Evolutionary conservation across 2,888 invertebrate genomes (phyloP).

Genomic region (Miltochrista miniata): DNA sequence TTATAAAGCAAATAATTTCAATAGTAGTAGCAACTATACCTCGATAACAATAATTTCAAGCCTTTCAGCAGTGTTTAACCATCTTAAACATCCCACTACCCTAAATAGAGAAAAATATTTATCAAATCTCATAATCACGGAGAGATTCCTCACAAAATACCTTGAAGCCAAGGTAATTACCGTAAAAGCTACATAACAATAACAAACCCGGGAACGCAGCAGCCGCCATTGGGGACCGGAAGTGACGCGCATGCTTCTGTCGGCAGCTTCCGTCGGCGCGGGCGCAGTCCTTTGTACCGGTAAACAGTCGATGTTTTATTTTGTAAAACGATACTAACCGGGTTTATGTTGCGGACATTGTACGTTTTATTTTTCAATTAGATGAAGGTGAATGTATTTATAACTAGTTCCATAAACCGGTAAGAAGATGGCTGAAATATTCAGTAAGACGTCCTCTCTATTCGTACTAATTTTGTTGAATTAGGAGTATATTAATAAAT

Average conservation of each 20-base stretch:
- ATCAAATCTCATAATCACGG: background rate
- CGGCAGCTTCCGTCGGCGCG: constrained; percentile 26
- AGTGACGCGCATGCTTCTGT: constrained; percentile 36
- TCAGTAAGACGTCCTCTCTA: too few species aligned
- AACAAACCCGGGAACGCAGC: constrained; percentile 23
- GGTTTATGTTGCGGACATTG: background rate
- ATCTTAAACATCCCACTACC: background rate
- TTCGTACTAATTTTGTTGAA: too few species aligned
- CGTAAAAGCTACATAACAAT: constrained; percentile 21
- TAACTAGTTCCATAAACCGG: too few species aligned
- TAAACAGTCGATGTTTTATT: constrained; percentile 10
- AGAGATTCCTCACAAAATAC: constrained; percentile 9
- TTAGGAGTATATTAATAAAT: too few species aligned
- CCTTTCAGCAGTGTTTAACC: background rate
- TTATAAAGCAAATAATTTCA: too few species aligned
- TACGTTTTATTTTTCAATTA: too few species aligned
- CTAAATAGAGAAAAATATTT: background rate
- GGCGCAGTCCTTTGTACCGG: constrained; percentile 28
- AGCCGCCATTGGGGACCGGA: constrained; percentile 17
- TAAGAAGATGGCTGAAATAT: too few species aligned
- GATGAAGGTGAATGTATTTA: too few species aligned
- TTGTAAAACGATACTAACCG: constrained; percentile 2
- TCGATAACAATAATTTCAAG: too few species aligned
- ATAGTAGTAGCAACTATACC: too few species aligned
- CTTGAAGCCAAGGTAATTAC: constrained; percentile 3